phyloP scores from a whole-genome alignment of 2,888 invertebrate genomes.

The Dusona sp. region DNA sequence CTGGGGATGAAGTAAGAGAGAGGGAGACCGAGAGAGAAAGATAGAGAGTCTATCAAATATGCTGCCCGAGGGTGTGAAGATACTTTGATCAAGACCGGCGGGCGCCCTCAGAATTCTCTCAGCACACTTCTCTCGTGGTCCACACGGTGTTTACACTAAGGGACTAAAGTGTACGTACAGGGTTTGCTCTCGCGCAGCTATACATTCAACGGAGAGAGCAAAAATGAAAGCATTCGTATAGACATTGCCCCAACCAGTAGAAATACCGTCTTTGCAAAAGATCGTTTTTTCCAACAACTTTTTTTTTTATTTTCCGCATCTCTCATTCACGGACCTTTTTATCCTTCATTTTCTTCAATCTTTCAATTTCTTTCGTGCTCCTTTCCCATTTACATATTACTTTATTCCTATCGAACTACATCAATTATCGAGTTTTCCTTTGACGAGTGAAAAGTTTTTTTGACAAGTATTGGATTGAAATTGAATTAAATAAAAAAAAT shows the following conservation, averaged over 20 bases:
- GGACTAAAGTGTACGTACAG: conserved; percentile 74
- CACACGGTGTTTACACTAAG: conserved; percentile 80
- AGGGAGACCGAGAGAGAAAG: conserved; percentile 32
- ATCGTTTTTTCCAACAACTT: conserved; percentile 15
- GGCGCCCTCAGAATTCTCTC: conserved; percentile 73
- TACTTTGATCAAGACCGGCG: conserved; percentile 82
- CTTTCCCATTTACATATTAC: neutral
- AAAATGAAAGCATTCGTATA: conserved; percentile 53
- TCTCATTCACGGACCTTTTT: neutral
- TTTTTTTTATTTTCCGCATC: neutral
- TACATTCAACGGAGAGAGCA: conserved; percentile 43
- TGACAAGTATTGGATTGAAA: neutral
- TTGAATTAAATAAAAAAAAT: neutral
- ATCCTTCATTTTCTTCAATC: neutral
- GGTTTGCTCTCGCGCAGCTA: conserved; percentile 54
- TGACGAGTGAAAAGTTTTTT: neutral
- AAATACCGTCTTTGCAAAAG: conserved; percentile 58
- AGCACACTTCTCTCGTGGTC: conserved; percentile 70
- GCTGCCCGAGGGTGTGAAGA: conserved; percentile 82
- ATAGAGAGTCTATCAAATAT: conserved; percentile 80
- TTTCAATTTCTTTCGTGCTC: neutral
- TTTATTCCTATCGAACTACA: neutral
- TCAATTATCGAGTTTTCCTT: neutral
- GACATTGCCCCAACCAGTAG: conserved; percentile 54
- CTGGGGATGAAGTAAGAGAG: neutral